A percentile compares a stretch with the other conserved stretches of the same genome.
phyloP scores from a whole-genome alignment of 2,888 invertebrate genomes.

The Aphidoletes aphidimyza region DNA sequence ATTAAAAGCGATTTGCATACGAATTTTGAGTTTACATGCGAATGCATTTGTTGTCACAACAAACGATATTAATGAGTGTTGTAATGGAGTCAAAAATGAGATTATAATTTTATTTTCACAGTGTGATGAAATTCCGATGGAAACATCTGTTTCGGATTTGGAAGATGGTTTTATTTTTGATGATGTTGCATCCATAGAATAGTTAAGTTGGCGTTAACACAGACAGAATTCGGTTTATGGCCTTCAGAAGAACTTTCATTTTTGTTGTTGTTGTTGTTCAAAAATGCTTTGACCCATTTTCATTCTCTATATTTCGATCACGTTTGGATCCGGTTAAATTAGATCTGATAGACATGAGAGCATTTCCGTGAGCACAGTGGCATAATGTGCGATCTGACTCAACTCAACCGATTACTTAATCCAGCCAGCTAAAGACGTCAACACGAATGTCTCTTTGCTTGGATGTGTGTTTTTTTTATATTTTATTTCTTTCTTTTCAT shows the following conservation, averaged over 20 bases:
- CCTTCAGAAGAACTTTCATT: conserved; percentile 30
- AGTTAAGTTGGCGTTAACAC: not conserved
- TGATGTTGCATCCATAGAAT: not conserved
- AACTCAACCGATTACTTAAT: conserved; percentile 43
- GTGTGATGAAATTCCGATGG: not conserved
- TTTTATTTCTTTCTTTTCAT: not conserved
- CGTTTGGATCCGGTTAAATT: not conserved
- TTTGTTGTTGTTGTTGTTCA: too few relatives aligned
- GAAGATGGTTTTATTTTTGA: not conserved
- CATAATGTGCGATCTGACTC: not conserved
- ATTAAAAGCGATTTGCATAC: not conserved
- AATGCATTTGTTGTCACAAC: not conserved
- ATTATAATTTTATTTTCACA: not conserved
- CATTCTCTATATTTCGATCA: not conserved
- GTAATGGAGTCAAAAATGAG: not conserved
- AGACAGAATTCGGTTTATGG: not conserved
- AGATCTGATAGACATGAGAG: not conserved
- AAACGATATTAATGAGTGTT: not conserved
- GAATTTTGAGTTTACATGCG: not conserved
- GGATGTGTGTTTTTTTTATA: conserved; percentile 43
- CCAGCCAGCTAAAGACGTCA: conserved; percentile 28
- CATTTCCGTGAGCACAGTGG: not conserved
- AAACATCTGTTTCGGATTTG: not conserved
- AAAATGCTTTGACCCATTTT: not conserved
- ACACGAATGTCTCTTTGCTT: not conserved